These are phyloP conservation scores for Raja brachyura DNA, from an alignment of 2,113 vertebrate genomes.

Conservation along the genomic window DNA sequence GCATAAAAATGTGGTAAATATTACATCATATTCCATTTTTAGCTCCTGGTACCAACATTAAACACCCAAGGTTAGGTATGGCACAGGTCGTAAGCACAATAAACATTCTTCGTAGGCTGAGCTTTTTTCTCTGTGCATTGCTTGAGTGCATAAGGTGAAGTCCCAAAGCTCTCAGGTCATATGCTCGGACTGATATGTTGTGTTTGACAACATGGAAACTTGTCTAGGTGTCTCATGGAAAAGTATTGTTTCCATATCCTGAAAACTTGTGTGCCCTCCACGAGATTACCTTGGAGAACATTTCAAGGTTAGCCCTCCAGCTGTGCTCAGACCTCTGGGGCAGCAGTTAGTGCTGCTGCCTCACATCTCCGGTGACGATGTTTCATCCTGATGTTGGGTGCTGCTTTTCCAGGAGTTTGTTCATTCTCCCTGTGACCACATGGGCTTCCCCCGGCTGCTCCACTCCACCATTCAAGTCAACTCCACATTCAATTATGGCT, in stretches of 20 bases:
- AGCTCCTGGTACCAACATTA: background rate
- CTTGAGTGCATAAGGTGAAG: background rate
- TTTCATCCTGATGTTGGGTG: no score
- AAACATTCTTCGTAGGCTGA: background rate
- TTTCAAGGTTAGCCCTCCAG: background rate
- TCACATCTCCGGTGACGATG: no score
- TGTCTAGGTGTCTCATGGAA: background rate
- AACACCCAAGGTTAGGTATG: background rate
- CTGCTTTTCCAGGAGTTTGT: no score
- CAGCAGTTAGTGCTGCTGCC: no score
- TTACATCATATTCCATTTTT: background rate
- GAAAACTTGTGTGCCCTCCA: background rate
- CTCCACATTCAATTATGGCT: no score
- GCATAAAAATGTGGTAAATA: background rate
- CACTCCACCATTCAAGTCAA: no score
- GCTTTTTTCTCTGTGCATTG: background rate
- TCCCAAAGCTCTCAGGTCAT: background rate
- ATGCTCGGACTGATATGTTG: background rate
- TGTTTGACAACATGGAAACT: background rate
- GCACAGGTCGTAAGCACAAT: background rate
- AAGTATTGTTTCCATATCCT: background rate
- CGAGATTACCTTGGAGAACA: no score
- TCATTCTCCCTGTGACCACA: no score
- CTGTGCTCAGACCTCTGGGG: background rate
- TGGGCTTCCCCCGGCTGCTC: no score